Percentiles rank a stretch among this genome's conserved stretches.
These are phyloP conservation scores for Nesogale talazaci DNA, from an alignment of 2,113 vertebrate genomes.

Conservation along the genomic window DNA sequence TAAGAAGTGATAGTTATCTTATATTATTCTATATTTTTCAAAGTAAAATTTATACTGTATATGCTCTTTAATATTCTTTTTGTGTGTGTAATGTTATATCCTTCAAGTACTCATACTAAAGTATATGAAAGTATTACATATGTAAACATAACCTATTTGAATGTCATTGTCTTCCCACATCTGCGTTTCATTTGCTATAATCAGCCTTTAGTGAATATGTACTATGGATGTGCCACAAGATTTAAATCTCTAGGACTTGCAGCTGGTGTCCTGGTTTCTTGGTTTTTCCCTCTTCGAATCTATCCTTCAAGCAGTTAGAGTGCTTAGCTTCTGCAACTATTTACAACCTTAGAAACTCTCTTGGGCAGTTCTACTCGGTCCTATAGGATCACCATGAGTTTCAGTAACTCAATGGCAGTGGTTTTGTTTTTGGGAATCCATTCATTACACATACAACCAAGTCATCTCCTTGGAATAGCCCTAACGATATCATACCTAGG, in stretches of 20 bases:
- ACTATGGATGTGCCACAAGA: constrained; percentile 30
- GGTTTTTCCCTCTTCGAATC: constrained; percentile 39
- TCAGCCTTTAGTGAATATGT: constrained; percentile 50
- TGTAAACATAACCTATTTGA: constrained; percentile 45
- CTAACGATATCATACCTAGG: not conserved
- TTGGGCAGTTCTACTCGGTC: no score
- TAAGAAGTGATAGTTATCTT: not conserved
- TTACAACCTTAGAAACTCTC: no score
- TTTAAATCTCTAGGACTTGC: constrained; percentile 15
- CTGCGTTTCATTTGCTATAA: constrained; percentile 51
- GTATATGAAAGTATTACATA: constrained; percentile 51
- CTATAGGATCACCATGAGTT: no score
- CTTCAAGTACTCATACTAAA: constrained; percentile 29
- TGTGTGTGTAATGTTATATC: constrained; percentile 2
- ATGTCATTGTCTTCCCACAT: constrained; percentile 52
- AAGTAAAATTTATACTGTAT: constrained; percentile 24
- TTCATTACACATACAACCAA: constrained; percentile 26
- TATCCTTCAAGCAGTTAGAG: not conserved
- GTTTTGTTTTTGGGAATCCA: not conserved
- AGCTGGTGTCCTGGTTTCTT: constrained; percentile 25
- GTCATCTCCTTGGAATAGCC: constrained; percentile 32
- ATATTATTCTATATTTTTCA: constrained; percentile 33
- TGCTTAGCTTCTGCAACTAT: no score
- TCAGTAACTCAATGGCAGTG: no score
- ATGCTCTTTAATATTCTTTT: not conserved